Percentiles rank a stretch among this genome's conserved stretches.
These are phyloP conservation scores for Yponomeuta plumbellus DNA, from an alignment of 2,888 invertebrate genomes.

Conservation along the genomic window DNA sequence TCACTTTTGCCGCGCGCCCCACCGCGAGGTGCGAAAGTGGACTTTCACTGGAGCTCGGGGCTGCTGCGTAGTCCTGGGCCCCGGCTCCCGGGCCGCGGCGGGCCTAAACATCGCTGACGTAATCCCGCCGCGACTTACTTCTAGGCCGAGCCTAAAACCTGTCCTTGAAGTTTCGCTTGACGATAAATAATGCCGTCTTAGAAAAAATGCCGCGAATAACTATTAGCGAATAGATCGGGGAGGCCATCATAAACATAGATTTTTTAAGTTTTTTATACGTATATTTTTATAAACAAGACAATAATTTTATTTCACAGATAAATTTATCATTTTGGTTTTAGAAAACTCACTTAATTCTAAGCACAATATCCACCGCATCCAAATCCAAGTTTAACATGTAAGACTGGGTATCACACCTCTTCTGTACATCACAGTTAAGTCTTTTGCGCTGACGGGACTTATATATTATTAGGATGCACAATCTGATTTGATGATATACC, in stretches of 20 bases:
- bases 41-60: slow-evolving; percentile 51
- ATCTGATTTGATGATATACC: too few relatives aligned
- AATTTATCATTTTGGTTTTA: neutral
- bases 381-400: neutral
- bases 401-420: too few relatives aligned
- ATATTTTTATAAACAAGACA: neutral
- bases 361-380: neutral
- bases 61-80: slow-evolving; percentile 16
- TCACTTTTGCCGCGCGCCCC: slow-evolving; percentile 61
- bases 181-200: neutral
- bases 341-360: neutral
- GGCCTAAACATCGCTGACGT: neutral
- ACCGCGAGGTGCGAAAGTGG: slow-evolving; percentile 58
- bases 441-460: neutral
- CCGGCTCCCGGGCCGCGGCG: neutral
- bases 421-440: neutral
- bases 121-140: neutral
- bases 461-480: too few relatives aligned
- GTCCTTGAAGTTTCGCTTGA: neutral
- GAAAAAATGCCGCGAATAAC: neutral
- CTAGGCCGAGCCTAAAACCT: neutral
- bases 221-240: neutral
- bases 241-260: neutral
- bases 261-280: neutral
- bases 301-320: neutral